Evolutionary conservation across 2,888 invertebrate species (phyloP), one percentile per base, ranked within the genome.

Genomic region (Drosophila paranaensis): DNA sequence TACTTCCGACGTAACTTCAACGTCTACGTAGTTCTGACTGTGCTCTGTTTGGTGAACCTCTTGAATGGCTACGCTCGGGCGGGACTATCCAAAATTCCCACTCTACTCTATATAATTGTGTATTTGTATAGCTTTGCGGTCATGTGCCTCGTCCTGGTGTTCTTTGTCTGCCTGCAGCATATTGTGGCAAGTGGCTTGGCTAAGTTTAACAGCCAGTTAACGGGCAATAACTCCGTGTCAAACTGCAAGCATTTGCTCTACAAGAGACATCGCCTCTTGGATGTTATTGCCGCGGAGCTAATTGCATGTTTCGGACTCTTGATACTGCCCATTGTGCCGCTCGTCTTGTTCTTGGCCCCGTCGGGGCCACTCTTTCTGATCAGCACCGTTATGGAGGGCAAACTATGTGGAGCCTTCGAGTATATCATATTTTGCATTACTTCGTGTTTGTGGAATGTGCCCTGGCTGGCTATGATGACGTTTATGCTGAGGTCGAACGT

Each of bases 151-250:
- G 50, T 85, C 13, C n/a, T 79, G 3, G 51, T 72, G 16, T 74
- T 82, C 43, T 83, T 80, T 58, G 76, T 81, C 45, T 76, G 77
- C 43, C 43, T 86, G 45, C 79, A 82, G 51, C 72, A 74, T 30
- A 77, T 82, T 30, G 64, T 82, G 51, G 72, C 72, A 11, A 56
- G 64, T 2, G 70, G 71, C 0, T 13, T 86, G 35, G 20, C 25
- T 0, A 46, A 76, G 8, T 72, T 58, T 25, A 88, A 88, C 51
- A 42, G 5, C 0, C 54, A 60, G 54, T 4, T 83, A 11, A 35
- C 9, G 16, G 14, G 6, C 27, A 10, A n/a, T 27, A 6, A 27
- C 8, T 39, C 39, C 3, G 53, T 42, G 14, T 10, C 27, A 5
- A 6, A 55, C 0, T 62, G 58, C 25, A 56, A 33, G 0, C n/a